Conservation (phyloP, 2,888 invertebrate genomes). For the Tuberolachnus salignus region DNA sequence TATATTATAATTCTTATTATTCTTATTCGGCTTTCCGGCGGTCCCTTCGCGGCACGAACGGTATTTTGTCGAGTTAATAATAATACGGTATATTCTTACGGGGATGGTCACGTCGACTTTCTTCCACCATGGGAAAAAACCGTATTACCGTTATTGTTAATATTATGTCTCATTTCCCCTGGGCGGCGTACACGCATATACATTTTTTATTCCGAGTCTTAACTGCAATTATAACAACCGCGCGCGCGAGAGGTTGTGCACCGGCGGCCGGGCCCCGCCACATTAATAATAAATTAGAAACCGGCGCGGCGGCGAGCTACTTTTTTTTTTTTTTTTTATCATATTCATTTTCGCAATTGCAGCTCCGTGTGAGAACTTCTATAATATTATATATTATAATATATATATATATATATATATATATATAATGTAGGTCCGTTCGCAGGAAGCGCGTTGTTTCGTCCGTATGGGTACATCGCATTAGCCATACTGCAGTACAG, state of each 20-base stretch:
- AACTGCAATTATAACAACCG: conserved; percentile 42
- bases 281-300: conserved; percentile 55
- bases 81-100: no score
- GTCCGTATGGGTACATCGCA: conserved; percentile 35
- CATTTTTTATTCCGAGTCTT: background rate
- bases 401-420: no score
- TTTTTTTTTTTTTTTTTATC: conserved; percentile 21
- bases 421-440: no score
- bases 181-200: conserved; percentile 8
- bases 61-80: no score
- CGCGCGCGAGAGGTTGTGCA: conserved; percentile 26
- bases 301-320: conserved; percentile 44
- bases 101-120: conserved; percentile 7
- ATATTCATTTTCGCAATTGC: conserved; percentile 39
- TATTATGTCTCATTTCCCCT: conserved; percentile 45
- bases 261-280: conserved; percentile 23
- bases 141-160: conserved; percentile 22
- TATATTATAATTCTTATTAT: no score
- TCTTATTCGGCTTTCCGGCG: no score
- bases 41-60: background rate
- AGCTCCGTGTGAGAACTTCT: conserved; percentile 44
- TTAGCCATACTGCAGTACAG: conserved; percentile 19
- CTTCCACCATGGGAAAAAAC: conserved; percentile 50
- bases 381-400: background rate
- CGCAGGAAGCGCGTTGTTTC: conserved; percentile 33